Evolutionary conservation across 2,888 invertebrate species (phyloP), one percentile per base, ranked within the genome.

Genomic region (Amitus sp.): DNA sequence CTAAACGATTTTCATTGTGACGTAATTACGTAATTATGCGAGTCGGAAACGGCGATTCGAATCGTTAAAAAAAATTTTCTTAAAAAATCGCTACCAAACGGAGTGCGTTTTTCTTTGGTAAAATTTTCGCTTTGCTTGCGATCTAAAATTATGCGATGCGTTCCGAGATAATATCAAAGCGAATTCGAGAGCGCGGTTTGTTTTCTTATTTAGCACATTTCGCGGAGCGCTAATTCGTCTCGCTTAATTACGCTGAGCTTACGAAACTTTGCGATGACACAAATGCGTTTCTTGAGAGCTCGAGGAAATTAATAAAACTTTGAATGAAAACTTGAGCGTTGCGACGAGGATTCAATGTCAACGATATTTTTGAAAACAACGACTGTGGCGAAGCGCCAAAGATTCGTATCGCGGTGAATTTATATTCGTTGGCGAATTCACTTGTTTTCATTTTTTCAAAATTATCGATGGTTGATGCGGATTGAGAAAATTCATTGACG

Each of bases 161-260:
- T 47, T 17, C n/a, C n/a, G 12, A 19, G 4, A 7, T 47, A 33
- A 15, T 20, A 47, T 13, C 46, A 56, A 43, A 27, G 43, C 47
- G 45, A 49, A 45, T 34, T 37, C 45, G 23, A 5, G 55, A 40
- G n/a, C n/a, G n/a, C 48, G 17, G 47, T 34, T 28, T 34, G 19
- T 47, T 47, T 48, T 42, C 55, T 48, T 37, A 48, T 12, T 53
- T 37, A 17, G 43, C 34, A 12, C 10, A 55, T 55, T 55, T 23
- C 23, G 23, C 23, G 23, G 4, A 7, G 23, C 23, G 23, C 23
- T 23, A 34, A 34, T 34, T 12, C 3, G 34, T 5, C 12, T 12
- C 34, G 13, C 10, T 12, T 12, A 13, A 12, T 34, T 34, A 12
- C n/a, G 34, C 13, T 4, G 34, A 34, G 12, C 10, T 3, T 34